Conservation (phyloP, 1,140 invertebrate genomes). For the Bombus pascuorum region DNA sequence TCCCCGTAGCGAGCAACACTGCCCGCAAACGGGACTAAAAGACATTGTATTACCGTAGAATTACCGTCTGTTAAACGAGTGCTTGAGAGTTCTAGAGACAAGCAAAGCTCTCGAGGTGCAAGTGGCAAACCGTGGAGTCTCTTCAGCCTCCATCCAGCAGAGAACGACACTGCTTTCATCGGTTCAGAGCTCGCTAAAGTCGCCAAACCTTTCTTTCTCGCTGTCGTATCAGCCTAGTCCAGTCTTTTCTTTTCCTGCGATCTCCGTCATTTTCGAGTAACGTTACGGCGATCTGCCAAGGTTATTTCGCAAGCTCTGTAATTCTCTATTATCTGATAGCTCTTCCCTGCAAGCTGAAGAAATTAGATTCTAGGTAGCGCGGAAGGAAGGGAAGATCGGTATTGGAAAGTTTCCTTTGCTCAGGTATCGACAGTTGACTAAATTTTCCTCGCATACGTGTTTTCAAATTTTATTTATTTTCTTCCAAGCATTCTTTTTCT, state of each 20-base stretch:
- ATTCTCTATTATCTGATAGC: neutral
- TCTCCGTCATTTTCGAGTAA: slow-evolving; percentile 14
- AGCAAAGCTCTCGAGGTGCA: slow-evolving; percentile 68
- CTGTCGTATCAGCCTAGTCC: slow-evolving; percentile 51
- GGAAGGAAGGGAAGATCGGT: neutral
- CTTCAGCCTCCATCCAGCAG: slow-evolving; percentile 56
- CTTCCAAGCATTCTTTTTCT: too few species aligned
- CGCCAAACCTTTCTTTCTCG: slow-evolving; percentile 40
- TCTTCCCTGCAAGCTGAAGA: neutral
- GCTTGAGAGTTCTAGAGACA: slow-evolving; percentile 62
- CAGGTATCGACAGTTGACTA: neutral
- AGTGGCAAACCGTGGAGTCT: slow-evolving; percentile 72
- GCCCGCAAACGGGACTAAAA: slow-evolving; percentile 1
- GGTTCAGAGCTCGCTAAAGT: slow-evolving; percentile 62
- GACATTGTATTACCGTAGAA: slow-evolving; percentile 49
- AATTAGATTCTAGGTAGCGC: neutral
- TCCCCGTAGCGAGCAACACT: neutral
- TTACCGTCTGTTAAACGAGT: slow-evolving; percentile 64
- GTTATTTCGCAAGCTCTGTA: neutral
- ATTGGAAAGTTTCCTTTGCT: neutral
- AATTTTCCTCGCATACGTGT: neutral
- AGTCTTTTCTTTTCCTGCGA: slow-evolving; percentile 10
- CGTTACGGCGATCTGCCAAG: neutral
- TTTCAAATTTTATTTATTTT: neutral
- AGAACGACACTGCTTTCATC: slow-evolving; percentile 37